Conservation (phyloP, 2,113 vertebrate genomes). For the Rhegmatorhina hoffmannsi region DNA sequence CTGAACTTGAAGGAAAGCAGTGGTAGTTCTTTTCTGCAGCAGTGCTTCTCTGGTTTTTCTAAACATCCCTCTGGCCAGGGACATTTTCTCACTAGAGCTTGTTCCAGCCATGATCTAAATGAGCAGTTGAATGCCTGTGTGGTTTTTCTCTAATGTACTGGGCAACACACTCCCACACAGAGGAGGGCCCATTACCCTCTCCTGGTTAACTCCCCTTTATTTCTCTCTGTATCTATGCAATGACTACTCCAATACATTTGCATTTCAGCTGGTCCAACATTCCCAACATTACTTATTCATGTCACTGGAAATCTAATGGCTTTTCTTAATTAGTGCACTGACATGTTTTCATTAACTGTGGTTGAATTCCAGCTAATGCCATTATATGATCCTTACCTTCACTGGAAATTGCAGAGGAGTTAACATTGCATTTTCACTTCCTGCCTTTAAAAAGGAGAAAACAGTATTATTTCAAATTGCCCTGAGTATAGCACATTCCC, state of each 20-base stretch:
- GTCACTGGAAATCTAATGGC: neutral
- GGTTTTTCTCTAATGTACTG: neutral
- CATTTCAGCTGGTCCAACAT: neutral
- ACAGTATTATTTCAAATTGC: slow-evolving; percentile 1
- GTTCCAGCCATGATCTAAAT: neutral
- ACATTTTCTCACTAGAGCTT: neutral
- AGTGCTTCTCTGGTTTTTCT: neutral
- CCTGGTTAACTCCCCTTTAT: neutral
- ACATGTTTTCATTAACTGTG: neutral
- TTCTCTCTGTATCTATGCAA: neutral
- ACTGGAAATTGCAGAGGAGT: neutral
- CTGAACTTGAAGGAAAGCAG: neutral
- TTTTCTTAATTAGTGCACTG: neutral
- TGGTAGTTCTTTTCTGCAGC: neutral
- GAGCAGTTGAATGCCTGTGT: neutral
- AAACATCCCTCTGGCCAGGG: neutral
- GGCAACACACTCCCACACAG: neutral
- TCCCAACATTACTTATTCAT: neutral
- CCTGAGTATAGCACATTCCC: neutral
- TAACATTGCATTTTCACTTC: neutral
- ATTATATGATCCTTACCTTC: neutral
- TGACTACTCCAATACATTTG: neutral
- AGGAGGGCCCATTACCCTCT: neutral
- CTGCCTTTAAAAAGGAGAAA: neutral
- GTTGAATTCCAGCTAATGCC: neutral